Percentiles rank a stretch among this genome's conserved stretches.
Conservation (phyloP, 2,888 invertebrate species). For the Dascillus cervinus region DNA sequence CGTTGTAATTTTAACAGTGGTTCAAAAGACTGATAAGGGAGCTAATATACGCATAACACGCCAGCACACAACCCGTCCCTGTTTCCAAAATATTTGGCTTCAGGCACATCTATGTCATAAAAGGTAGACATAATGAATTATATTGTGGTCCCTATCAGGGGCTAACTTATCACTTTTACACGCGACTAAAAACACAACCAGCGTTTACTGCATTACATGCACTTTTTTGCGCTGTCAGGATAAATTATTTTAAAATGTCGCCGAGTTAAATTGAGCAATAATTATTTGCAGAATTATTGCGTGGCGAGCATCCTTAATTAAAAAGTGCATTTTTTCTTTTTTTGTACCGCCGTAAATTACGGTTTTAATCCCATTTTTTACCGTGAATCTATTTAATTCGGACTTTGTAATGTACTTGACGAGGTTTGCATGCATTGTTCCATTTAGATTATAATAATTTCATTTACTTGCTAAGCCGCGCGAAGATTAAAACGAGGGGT, state of each 20-base stretch:
- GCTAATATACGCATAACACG: constrained; percentile 17
- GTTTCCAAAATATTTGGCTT: constrained; percentile 15
- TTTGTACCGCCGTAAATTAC: too few relatives aligned
- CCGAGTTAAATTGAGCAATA: constrained; percentile 12
- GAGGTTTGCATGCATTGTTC: too few relatives aligned
- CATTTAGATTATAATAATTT: too few relatives aligned
- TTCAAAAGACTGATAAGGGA: constrained; percentile 13
- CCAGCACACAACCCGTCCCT: constrained; percentile 13
- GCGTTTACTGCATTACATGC: constrained; percentile 10
- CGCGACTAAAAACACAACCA: constrained; percentile 25
- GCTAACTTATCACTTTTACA: constrained; percentile 25
- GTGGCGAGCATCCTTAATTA: too few relatives aligned
- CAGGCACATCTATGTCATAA: constrained; percentile 26
- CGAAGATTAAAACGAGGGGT: too few relatives aligned
- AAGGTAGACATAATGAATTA: constrained; percentile 32
- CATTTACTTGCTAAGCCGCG: too few relatives aligned
- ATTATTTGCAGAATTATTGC: too few relatives aligned
- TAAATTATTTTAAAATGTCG: constrained; percentile 11
- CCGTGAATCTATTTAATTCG: too few relatives aligned
- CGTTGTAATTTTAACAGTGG: constrained; percentile 13
- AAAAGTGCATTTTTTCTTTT: too few relatives aligned
- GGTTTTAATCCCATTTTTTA: too few relatives aligned
- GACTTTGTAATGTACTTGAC: too few relatives aligned
- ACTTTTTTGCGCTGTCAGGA: constrained; percentile 11
- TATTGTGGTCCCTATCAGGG: constrained; percentile 20